These are phyloP conservation scores for Drosophila atroscutellata DNA, from an alignment of 2,888 invertebrate species.

Conservation along the genomic window DNA sequence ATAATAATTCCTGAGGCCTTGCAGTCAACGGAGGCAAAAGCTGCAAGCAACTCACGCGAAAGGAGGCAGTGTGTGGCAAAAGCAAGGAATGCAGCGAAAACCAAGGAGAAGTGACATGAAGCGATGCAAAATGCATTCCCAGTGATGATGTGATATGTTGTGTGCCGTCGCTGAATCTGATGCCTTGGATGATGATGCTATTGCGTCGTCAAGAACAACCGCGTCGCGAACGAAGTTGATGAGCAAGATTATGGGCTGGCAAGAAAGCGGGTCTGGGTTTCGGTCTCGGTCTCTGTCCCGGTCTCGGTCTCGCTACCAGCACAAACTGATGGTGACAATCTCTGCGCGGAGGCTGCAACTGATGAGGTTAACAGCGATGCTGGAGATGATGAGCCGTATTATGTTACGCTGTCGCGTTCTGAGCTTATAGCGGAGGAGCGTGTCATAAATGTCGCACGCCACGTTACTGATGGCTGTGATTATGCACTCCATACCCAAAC, in stretches of 20 bases:
- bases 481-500: conserved; percentile 36
- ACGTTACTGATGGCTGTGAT: conserved; percentile 80
- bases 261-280: neutral
- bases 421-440: conserved; percentile 54
- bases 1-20: conserved; percentile 28
- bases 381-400: conserved; percentile 77
- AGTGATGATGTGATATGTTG: conserved; percentile 77
- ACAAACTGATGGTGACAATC: conserved; percentile 66
- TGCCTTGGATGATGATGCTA: conserved; percentile 32
- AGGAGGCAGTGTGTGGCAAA: neutral
- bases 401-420: conserved; percentile 60
- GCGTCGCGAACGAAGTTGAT: conserved; percentile 55
- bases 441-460: conserved; percentile 79
- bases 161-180: conserved; percentile 45
- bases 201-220: conserved; percentile 46
- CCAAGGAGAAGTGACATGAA: conserved; percentile 70
- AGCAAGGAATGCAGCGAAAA: conserved; percentile 51
- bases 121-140: conserved; percentile 81
- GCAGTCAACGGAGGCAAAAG: neutral
- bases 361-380: conserved; percentile 74
- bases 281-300: neutral
- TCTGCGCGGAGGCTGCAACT: conserved; percentile 68
- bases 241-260: conserved; percentile 59
- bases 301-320: conserved; percentile 3
- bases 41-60: conserved; percentile 29